Evolutionary conservation across 2,888 invertebrate species (phyloP).

Genomic region (Sisyra terminalis): DNA sequence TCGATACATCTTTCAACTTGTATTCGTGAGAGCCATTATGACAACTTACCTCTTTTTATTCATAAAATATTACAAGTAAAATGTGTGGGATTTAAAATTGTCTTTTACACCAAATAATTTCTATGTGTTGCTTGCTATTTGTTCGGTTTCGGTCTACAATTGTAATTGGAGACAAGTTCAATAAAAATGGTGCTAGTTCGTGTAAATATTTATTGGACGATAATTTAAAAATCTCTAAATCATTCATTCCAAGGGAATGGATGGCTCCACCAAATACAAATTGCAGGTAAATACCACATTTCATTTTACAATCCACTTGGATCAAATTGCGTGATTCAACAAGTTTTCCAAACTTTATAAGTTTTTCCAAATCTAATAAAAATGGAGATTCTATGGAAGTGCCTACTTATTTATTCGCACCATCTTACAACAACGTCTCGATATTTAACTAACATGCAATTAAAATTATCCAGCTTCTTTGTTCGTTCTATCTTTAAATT

Average conservation of each 20-base stretch:
- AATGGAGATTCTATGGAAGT: no score
- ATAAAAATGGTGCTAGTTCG: background rate
- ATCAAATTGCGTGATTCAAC: background rate
- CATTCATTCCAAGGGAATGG: slow-evolving; percentile 4
- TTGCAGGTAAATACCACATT: slow-evolving; percentile 1
- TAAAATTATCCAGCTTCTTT: no score
- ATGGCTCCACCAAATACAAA: slow-evolving; percentile 5
- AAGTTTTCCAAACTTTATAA: background rate
- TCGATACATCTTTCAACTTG: slow-evolving; percentile 10
- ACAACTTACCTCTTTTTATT: slow-evolving; percentile 7
- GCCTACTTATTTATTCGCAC: no score
- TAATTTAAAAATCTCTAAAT: background rate
- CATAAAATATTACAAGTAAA: slow-evolving; percentile 1
- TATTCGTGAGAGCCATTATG: slow-evolving; percentile 11
- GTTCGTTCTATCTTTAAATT: no score
- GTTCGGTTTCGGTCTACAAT: background rate
- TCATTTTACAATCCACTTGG: background rate
- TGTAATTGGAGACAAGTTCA: background rate
- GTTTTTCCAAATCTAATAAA: no score
- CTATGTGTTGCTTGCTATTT: background rate
- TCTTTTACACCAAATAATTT: background rate
- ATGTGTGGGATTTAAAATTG: slow-evolving; percentile 1
- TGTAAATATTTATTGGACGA: slow-evolving; percentile 1
- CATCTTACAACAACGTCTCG: no score
- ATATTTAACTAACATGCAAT: no score